Conservation (phyloP, 1,140 invertebrate species). For the Atta texana region DNA sequence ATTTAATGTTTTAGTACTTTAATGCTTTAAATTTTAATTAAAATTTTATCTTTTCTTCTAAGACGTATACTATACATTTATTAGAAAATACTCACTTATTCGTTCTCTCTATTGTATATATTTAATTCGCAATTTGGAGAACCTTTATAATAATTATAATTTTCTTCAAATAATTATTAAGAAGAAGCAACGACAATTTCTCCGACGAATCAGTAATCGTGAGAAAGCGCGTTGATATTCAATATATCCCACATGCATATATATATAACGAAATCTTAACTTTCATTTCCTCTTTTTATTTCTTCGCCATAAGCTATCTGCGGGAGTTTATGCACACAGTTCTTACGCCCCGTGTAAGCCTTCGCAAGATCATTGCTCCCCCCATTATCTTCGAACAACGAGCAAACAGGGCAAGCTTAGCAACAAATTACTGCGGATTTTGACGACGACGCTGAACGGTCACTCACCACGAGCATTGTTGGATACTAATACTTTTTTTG, state of each 20-base stretch:
- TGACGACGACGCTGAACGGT: slow-evolving; percentile 18
- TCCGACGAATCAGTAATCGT: neutral
- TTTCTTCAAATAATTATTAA: neutral
- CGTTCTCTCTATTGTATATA: neutral
- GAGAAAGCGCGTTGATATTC: slow-evolving; percentile 38
- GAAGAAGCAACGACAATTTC: slow-evolving; percentile 16
- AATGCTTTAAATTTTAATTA: neutral
- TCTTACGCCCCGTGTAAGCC: slow-evolving; percentile 26
- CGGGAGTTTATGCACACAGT: slow-evolving; percentile 46
- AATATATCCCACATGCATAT: slow-evolving; percentile 9
- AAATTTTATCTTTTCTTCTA: neutral
- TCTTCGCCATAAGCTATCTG: slow-evolving; percentile 49
- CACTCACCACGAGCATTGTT: neutral
- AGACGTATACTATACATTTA: neutral
- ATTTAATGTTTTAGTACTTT: neutral
- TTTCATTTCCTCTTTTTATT: slow-evolving; percentile 50
- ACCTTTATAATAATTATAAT: neutral
- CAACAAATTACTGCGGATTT: slow-evolving; percentile 52
- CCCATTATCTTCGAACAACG: slow-evolving; percentile 42
- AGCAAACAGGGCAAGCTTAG: slow-evolving; percentile 41
- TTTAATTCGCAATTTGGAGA: neutral
- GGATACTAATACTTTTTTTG: neutral
- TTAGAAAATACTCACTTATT: neutral
- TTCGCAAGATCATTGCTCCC: slow-evolving; percentile 46
- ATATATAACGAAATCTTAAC: slow-evolving; percentile 42